Evolutionary conservation across 1,140 invertebrate species (phyloP).

Genomic region (Drosophila ogumai): DNA sequence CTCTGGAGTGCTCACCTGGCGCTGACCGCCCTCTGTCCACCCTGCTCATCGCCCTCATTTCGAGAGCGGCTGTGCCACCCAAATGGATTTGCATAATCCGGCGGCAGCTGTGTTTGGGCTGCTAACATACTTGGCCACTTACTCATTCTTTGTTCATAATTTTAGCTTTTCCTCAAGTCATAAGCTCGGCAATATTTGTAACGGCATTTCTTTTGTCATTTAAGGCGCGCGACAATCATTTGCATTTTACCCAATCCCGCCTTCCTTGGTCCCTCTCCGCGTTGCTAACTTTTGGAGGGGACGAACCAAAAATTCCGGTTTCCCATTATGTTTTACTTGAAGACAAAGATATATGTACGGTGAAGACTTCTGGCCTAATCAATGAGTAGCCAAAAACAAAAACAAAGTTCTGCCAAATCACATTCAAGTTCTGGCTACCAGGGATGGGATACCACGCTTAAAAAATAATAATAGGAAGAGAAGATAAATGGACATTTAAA

Average conservation of each 20-base stretch:
- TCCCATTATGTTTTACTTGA: conserved; percentile 68
- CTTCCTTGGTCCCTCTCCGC: background rate
- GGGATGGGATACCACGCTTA: conserved; percentile 6
- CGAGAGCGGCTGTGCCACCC: conserved; percentile 40
- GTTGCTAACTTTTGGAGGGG: conserved; percentile 29
- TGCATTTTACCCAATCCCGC: conserved; percentile 27
- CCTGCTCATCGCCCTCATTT: conserved; percentile 56
- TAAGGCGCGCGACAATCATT: conserved; percentile 49
- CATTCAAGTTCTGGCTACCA: conserved; percentile 49
- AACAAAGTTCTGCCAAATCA: conserved; percentile 16
- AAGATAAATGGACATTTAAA: conserved; percentile 42
- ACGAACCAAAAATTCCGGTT: conserved; percentile 66
- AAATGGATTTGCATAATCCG: conserved; percentile 69
- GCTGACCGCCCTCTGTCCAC: conserved; percentile 10
- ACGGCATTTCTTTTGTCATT: conserved; percentile 73
- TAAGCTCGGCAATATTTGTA: conserved; percentile 64
- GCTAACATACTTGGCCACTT: conserved; percentile 57
- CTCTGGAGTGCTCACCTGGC: conserved; percentile 13
- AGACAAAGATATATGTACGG: conserved; percentile 42
- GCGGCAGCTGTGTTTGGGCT: conserved; percentile 58
- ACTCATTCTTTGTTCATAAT: conserved; percentile 69
- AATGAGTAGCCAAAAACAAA: conserved; percentile 39
- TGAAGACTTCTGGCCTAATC: conserved; percentile 64
- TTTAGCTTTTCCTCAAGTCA: conserved; percentile 36
- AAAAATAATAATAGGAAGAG: conserved; percentile 1